Evolutionary conservation across 2,797 vertebrate species (phyloP), one percentile per base, ranked within the genome.

Genomic region (Sebastolobus altivelis): DNA sequence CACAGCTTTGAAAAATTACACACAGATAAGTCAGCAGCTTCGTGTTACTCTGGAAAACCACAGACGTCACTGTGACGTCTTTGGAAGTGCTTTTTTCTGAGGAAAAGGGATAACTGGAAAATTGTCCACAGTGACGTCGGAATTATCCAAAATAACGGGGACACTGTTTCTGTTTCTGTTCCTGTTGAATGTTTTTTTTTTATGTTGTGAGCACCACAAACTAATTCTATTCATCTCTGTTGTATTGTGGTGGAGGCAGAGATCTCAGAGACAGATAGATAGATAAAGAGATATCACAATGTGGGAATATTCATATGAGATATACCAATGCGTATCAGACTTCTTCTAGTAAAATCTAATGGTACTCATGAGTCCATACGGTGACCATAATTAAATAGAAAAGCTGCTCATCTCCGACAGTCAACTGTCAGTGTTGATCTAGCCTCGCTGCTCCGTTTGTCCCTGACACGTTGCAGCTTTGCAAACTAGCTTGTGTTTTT

Each of bases 381-480:
- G 31, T n/a, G 52, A 29, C 63, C 20, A 22, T 68, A 10, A 55
- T 56, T 56, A 27, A 55, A 63, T 38, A 2, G 1, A 79, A 60
- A 20, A 0, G 7, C 11, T 31, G 56, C 56, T 68, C 20, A 20
- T 66, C 79, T 80, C 65, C 76, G 58, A 0, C 52, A 29, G 33
- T 62, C 35, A 59, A 12, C 65, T 29, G 56, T 33, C 49, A 14
- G 43, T 54, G 67, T 72, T 67, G 72, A 67, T 71, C 80, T 87
- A 82, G 75, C 82, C 72, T 65, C 4, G 14, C 61, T 55, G 63
- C 86, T 80, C 14, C 18, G 68, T 80, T 52, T 75, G 72, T 70
- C 80, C 71, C 70, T 86, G 81, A 90, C 79, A 86, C 70, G 78
- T 74, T 65, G 40, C 72, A 83, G 83, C 84, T 85, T 75, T 62